Conservation (phyloP, 1,140 invertebrate genomes). For the Solen grandis region DNA sequence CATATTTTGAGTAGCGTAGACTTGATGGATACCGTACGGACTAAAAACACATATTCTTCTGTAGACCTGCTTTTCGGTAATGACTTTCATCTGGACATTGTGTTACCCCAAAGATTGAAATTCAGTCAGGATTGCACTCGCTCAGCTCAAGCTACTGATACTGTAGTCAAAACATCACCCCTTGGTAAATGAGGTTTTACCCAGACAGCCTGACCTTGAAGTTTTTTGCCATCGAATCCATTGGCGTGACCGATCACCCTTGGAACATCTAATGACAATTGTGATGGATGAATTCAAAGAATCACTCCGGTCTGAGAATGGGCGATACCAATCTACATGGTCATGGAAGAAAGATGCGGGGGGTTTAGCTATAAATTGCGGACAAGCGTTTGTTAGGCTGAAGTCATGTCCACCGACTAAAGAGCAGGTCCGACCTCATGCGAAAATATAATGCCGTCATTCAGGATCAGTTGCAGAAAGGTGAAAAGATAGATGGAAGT, state of each 20-base stretch:
- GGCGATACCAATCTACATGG: background rate
- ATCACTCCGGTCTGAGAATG: background rate
- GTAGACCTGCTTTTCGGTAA: conserved; percentile 1
- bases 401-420: background rate
- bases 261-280: no score
- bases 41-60: background rate
- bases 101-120: background rate
- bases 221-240: background rate
- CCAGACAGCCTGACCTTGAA: background rate
- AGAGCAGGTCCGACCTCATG: background rate
- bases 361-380: background rate
- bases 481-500: background rate
- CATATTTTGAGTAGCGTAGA: background rate
- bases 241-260: background rate
- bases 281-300: conserved; percentile 5
- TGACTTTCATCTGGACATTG: conserved; percentile 12
- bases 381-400: background rate
- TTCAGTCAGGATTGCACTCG: background rate
- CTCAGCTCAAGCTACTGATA: background rate
- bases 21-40: background rate
- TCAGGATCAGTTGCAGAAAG: conserved; percentile 6
- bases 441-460: conserved; percentile 4
- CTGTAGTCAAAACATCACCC: background rate
- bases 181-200: background rate
- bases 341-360: background rate